Base-by-base conservation (phyloP, 1,140 invertebrate genomes). In the Drosophila saltans region DNA sequence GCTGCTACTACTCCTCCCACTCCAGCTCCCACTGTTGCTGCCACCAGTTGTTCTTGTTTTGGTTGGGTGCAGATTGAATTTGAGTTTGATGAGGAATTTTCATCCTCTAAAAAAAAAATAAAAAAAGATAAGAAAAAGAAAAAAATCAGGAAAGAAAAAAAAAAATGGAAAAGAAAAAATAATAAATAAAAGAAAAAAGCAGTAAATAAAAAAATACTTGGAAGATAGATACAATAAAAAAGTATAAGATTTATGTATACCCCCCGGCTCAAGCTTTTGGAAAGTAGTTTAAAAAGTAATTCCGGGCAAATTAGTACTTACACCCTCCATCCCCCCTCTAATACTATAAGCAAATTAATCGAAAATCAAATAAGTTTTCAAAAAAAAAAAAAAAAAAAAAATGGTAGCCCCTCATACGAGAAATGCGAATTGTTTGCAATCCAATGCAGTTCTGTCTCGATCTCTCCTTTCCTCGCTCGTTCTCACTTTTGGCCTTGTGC, bases 11-110 rank as follows among this genome's bases (percentile, higher is more conserved):
- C 2, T 59, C 41, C 1, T 36, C 9, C 71, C 33, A n/a, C n/a
- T n/a, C n/a, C n/a, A n/a, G n/a, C n/a, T n/a, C n/a, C n/a, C n/a
- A n/a, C 36, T 30, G 36, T 40, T 65, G 30, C 71, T 45, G 36
- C 52, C 16, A 65, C 6, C n/a, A 26, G 26, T 62, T 75, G 69
- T 57, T 58, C 55, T 60, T 75, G 30, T 66, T 67, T 30, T 66
- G 52, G 21, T 68, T 61, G 40, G 36, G 64, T 16, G 41, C 40
- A 43, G 59, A 36, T 48, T 36, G 36, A 56, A 58, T 72, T 41
- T 26, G 10, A 21, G 48, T 66, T 67, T 26, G 66, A 41, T 33
- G 72, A 74, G 16, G 72, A 67, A 64, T 59, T 64, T 68, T 67
- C 55, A 67, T 67, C 65, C 65, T 67, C 65, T 67, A 57, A 39